Conservation (phyloP, 2,888 invertebrate genomes). For the Agrotis segetum region DNA sequence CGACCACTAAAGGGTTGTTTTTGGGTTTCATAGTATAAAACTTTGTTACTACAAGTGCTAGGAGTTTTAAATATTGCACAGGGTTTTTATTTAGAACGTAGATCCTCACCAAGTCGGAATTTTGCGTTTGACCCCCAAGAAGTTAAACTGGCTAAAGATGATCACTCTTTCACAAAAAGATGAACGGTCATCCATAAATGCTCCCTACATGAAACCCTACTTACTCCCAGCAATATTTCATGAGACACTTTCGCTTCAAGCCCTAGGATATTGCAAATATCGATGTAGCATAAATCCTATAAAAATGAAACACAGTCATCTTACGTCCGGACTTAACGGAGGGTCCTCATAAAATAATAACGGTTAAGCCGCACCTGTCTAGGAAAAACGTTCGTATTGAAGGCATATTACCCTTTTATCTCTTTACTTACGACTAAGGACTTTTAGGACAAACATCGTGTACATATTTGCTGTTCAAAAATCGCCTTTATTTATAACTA, state of each 20-base stretch:
- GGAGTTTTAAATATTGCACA: no score
- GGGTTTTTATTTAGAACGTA: no score
- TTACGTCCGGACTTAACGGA: constrained; percentile 64
- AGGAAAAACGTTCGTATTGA: constrained; percentile 66
- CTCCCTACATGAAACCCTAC: constrained; percentile 15
- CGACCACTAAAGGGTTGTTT: no score
- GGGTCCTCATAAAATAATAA: constrained; percentile 81
- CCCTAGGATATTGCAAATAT: constrained; percentile 62
- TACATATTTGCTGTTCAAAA: constrained; percentile 29
- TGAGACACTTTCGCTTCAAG: constrained; percentile 38
- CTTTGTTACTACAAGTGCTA: no score
- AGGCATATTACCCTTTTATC: constrained; percentile 67
- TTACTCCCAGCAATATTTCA: constrained; percentile 30
- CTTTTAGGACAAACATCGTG: constrained; percentile 42
- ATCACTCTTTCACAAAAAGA: not conserved
- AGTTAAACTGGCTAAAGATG: no score
- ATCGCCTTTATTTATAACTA: constrained; percentile 40
- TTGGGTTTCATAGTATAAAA: no score
- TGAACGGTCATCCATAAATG: not conserved
- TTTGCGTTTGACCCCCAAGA: no score
- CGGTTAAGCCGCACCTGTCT: constrained; percentile 78
- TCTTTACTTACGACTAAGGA: constrained; percentile 60
- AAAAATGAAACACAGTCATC: constrained; percentile 76
- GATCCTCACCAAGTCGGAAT: no score
- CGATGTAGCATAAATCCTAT: constrained; percentile 73